phyloP scores from a whole-genome alignment of 2,113 vertebrate genomes.

The Malurus elegans region DNA sequence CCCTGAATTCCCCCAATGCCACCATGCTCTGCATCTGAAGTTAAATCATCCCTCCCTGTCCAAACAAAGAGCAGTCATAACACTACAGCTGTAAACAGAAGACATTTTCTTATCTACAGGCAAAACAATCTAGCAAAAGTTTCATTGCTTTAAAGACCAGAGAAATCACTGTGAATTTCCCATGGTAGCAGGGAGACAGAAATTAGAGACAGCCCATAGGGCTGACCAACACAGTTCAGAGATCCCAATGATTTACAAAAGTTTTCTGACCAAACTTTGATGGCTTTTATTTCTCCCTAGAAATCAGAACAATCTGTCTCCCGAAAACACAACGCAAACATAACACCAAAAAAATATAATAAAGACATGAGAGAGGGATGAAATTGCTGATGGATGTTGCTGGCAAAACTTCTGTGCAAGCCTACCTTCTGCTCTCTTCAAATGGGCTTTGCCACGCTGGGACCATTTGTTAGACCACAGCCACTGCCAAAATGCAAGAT shows the following conservation, averaged over 20 bases:
- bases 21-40: neutral
- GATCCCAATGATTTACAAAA: neutral
- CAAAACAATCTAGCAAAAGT: neutral
- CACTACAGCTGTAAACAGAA: neutral
- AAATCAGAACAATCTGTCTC: neutral
- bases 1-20: neutral
- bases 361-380: neutral
- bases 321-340: neutral
- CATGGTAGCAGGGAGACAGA: neutral
- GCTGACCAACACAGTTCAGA: neutral
- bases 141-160: neutral
- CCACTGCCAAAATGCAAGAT: constrained; percentile 33
- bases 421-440: neutral
- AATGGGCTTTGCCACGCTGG: neutral
- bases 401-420: neutral
- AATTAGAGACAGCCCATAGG: neutral
- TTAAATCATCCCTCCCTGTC: neutral
- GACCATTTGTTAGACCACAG: neutral
- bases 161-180: neutral
- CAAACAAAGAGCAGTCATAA: neutral
- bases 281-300: neutral
- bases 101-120: neutral
- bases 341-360: neutral
- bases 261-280: neutral
- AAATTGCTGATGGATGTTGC: neutral